A percentile compares a stretch with the other conserved stretches of the same genome.
These are phyloP conservation scores for Morpho achilles DNA, from an alignment of 2,888 invertebrate genomes.

Conservation along the genomic window DNA sequence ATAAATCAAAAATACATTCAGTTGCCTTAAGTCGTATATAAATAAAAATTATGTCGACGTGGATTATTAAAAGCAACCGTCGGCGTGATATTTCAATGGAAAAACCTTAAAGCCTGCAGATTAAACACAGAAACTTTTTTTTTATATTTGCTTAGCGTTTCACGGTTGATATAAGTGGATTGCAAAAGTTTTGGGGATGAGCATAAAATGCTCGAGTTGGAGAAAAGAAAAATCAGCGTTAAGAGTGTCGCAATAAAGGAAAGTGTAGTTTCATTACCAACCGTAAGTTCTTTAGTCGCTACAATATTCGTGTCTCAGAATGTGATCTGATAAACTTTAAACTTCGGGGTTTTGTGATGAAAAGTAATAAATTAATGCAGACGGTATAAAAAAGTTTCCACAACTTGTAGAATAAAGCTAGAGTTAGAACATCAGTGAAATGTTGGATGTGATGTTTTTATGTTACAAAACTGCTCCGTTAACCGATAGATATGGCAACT, in stretches of 20 bases:
- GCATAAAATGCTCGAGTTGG: constrained; percentile 69
- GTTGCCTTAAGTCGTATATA: constrained; percentile 42
- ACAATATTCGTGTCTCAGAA: constrained; percentile 10
- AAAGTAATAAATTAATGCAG: no score
- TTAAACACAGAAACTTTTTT: constrained; percentile 74
- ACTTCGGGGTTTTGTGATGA: no score
- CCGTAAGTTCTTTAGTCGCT: constrained; percentile 48
- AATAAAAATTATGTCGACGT: constrained; percentile 50
- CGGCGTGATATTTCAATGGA: constrained; percentile 67
- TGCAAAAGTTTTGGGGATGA: constrained; percentile 76
- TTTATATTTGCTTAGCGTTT: constrained; percentile 74
- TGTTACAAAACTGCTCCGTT: no score
- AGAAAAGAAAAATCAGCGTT: constrained; percentile 63
- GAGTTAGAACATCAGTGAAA: no score
- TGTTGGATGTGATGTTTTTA: no score
- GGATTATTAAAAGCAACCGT: constrained; percentile 70
- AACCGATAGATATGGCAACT: no score
- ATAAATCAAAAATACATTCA: constrained; percentile 32
- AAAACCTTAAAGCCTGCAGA: constrained; percentile 72
- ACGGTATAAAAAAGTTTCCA: no score
- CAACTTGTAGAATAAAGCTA: no score
- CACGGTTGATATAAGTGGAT: constrained; percentile 78
- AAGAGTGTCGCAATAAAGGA: constrained; percentile 65
- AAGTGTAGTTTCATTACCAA: constrained; percentile 60
- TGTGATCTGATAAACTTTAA: no score